Base-by-base conservation (phyloP, 2,888 invertebrate genomes). In the Rhodophaea formosa region DNA sequence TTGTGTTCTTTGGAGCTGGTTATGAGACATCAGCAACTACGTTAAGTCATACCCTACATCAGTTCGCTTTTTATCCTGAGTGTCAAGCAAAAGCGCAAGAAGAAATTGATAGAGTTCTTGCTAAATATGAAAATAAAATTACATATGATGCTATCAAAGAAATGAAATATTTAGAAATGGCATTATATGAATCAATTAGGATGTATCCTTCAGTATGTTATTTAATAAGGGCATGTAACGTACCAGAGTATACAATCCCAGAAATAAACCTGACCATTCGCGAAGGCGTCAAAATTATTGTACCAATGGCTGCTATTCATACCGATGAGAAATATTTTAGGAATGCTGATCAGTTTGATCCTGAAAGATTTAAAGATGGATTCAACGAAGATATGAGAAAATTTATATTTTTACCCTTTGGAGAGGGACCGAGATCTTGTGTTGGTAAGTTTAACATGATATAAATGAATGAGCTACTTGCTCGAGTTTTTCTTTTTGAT, bases 21-120 rank as follows among this genome's bases (percentile, higher is more conserved):
- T 92, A 90, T 65, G 92, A 92, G 69, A 92, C 92, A 2, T 92
- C 92, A 0, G 91, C 92, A 0, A 86, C 88, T 0, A 83, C 90
- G 5, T 84, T 92, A 0, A 89, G 91, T 75, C 91, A 83, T 52
- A 80, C 87, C 3, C 72, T 91, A n/a, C 91, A 92, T 64, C 82
- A 88, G 62, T 69, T 92, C 8, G 92, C 92, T 30, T 86, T 82
- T 16, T 74, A 92, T 66, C 86, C 86, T 3, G 86, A 91, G 2
- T 81, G 79, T 35, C 92, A 92, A 65, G 74, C 74, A 53, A 90
- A 81, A 72, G 79, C 84, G 6, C 86, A 86, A 60, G 68, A 81
- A 61, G 91, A 92, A 74, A 78, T 92, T 5, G 91, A 89, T 58
- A 69, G 59, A 55, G 85, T 89, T 3, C 62, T 89, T 60, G 69